Base-by-base conservation (phyloP, 2,888 invertebrate genomes). In the Euplagia quadripunctaria region DNA sequence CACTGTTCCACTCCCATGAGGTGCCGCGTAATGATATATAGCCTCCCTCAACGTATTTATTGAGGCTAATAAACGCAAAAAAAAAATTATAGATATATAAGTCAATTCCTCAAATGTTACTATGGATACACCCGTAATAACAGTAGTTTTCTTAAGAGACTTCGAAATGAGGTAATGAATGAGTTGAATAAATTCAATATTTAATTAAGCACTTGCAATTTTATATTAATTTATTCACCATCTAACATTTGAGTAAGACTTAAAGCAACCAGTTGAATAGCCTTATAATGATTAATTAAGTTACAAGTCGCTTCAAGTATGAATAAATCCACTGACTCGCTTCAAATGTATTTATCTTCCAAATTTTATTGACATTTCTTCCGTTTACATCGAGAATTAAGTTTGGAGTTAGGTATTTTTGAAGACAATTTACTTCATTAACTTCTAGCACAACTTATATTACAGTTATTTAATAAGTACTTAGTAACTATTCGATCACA, bases 361-460 rank as follows among this genome's bases (percentile, higher is more conserved):
- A 49, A 67, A 61, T 66, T 49, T 71, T 67, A 71, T 71, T 71
- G 71, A 71, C 66, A 67, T 71, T 67, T 71, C 51, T 61, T 67
- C 51, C 66, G 49, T 71, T 66, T 71, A 67, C 67, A n/a, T 63
- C n/a, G 16, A 42, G 42, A 67, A 67, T 71, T 67, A 61, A 71
- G 66, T 71, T 51, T 67, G 17, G 64, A 71, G 43, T 31, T 58
- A 31, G n/a, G 46, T 58, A 61, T 41, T 71, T 71, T 64, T 31
- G 52, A 66, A 49, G 61, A 71, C 58, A 66, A 49, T 71, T 65
- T 71, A 31, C 71, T 71, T 55, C 41, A 58, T 58, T 70, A 64
- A 55, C 43, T 71, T 65, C 41, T 16, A 20, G 20, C 31, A 61
- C 14, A 51, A 31, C 20, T 31, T 49, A 14, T 31, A 8, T 49